phyloP scores from a whole-genome alignment of 1,140 invertebrate species.

The Cecropterus lyciades region DNA sequence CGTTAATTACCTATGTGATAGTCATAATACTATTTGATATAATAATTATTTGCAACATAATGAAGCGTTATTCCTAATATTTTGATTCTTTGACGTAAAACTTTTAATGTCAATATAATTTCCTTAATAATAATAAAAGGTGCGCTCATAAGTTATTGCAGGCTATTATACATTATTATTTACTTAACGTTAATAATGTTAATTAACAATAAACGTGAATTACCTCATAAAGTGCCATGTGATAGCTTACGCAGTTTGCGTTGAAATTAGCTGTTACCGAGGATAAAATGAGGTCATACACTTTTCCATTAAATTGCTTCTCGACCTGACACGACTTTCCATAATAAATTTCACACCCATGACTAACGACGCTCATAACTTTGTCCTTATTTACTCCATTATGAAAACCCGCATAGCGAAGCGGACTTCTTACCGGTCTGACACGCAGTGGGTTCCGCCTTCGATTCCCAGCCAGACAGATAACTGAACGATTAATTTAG shows the following conservation, averaged over 20 bases:
- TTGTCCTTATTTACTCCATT: too few species aligned
- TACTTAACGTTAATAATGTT: conserved; percentile 24
- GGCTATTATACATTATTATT: conserved; percentile 11
- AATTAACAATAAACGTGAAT: conserved; percentile 28
- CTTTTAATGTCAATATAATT: neutral
- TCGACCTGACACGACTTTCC: conserved; percentile 38
- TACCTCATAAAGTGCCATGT: conserved; percentile 11
- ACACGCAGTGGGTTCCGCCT: too few species aligned
- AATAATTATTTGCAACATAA: too few species aligned
- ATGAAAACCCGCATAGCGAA: too few species aligned
- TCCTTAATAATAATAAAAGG: conserved; percentile 3
- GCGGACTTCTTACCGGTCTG: too few species aligned
- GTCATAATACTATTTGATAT: too few species aligned
- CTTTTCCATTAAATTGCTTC: conserved; percentile 51
- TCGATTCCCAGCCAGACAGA: too few species aligned
- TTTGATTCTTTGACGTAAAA: neutral
- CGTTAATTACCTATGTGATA: too few species aligned
- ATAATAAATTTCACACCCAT: conserved; percentile 39
- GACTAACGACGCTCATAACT: too few species aligned
- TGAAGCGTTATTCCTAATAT: neutral
- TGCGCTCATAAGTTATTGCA: conserved; percentile 1
- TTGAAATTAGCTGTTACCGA: conserved; percentile 33
- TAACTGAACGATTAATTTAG: too few species aligned
- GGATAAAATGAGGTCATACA: conserved; percentile 38
- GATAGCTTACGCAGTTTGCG: conserved; percentile 21